Percentiles rank a stretch among this genome's conserved stretches.
phyloP scores from a whole-genome alignment of 2,113 vertebrate genomes.

The Arenaria interpres region DNA sequence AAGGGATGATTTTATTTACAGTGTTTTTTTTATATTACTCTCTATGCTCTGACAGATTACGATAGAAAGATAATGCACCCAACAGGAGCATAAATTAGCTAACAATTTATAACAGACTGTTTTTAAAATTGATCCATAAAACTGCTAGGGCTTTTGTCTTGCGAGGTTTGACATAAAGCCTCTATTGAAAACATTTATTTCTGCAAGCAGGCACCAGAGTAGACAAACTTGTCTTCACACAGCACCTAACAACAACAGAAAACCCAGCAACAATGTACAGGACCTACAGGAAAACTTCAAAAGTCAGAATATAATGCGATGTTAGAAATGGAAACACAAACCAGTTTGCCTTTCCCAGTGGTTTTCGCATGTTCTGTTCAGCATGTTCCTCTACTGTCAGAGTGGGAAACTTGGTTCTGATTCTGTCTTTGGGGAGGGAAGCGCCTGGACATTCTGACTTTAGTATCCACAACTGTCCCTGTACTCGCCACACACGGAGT shows the following conservation, averaged over 20 bases:
- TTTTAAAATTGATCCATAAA: constrained; percentile 20
- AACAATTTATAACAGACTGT: not conserved
- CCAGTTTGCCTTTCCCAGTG: not conserved
- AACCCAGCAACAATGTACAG: not conserved
- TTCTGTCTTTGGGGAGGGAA: not conserved
- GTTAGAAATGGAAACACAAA: not conserved
- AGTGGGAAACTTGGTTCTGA: not conserved
- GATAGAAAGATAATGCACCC: not conserved
- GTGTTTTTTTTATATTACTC: not conserved
- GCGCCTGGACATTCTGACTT: not conserved
- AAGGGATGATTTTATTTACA: constrained; percentile 20
- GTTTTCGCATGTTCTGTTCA: not conserved
- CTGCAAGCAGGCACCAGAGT: not conserved
- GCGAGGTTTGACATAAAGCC: not conserved
- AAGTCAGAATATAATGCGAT: not conserved
- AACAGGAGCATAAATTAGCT: not conserved
- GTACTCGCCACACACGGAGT: accelerated
- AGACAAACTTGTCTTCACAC: not conserved
- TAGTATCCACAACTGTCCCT: not conserved
- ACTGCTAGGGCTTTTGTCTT: not conserved
- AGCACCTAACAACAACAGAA: not conserved
- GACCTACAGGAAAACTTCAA: not conserved
- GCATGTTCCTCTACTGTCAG: not conserved
- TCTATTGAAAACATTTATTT: not conserved
- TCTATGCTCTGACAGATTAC: not conserved